Conservation (phyloP, 2,113 vertebrate species). For the Caranx melampygus region DNA sequence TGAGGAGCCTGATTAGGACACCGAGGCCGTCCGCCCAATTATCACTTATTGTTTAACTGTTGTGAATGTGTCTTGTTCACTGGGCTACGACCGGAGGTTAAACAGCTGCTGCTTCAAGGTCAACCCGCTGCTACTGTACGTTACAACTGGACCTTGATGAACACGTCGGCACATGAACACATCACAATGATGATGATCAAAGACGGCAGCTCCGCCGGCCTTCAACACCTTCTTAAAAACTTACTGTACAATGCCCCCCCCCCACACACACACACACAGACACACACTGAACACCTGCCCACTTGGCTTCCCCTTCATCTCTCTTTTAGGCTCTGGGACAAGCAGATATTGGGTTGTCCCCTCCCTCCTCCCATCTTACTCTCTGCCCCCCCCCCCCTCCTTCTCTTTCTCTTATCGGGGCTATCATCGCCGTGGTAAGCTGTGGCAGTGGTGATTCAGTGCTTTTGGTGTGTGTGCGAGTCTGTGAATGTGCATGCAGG, state of each 20-base stretch:
- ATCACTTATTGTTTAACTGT: conserved; percentile 37
- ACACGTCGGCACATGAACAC: neutral
- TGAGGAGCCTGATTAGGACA: conserved; percentile 44
- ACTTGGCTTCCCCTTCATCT: conserved; percentile 67
- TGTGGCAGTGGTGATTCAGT: conserved; percentile 89
- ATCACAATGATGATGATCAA: neutral
- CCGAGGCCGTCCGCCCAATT: conserved; percentile 26
- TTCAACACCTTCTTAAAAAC: conserved; percentile 15
- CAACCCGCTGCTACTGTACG: neutral
- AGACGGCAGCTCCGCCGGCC: neutral
- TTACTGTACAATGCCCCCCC: neutral
- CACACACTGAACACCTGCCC: conserved; percentile 65
- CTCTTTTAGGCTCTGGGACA: conserved; percentile 86
- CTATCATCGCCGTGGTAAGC: conserved; percentile 80
- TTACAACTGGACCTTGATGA: neutral
- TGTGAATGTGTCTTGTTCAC: conserved; percentile 17
- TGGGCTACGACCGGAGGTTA: conserved; percentile 14
- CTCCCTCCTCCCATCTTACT: conserved; percentile 82
- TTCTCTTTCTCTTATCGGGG: conserved; percentile 94
- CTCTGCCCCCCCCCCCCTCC: conserved; percentile 89
- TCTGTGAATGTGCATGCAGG: conserved; percentile 66
- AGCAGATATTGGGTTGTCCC: conserved; percentile 90
- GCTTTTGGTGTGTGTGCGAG: conserved; percentile 73
- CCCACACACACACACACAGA: conserved; percentile 5
- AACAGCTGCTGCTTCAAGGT: neutral